Base-by-base conservation (phyloP, 1,140 invertebrate genomes). In the Theocolax elegans region DNA sequence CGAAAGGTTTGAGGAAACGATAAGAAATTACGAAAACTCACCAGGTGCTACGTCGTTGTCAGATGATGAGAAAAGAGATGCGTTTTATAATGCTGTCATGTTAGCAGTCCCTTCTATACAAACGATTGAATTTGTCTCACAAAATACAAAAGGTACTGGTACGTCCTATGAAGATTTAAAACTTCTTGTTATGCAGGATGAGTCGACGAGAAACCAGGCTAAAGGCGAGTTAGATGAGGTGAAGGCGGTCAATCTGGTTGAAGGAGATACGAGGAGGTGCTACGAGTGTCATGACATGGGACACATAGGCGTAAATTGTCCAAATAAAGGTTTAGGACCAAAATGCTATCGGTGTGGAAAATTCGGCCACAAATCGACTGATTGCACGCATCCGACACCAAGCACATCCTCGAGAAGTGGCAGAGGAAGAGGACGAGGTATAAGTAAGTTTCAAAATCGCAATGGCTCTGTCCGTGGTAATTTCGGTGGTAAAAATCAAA, bases 61-160 rank as follows among this genome's bases (percentile, higher is more conserved):
- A 3, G 70, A 76, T 31, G 25, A 44, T 40, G 75, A 73, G 46
- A 76, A 74, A 46, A 67, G 67, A 21, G 72, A 76, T 72, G 65
- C 72, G 0, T 74, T 59, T 74, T n/a, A 66, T 62, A 73, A 68
- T 67, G 65, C 71, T 1, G 66, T 74, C 27, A 67, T 67, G 35
- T 15, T 25, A 10, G 23, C 66, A 17, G 70, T 75, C 8, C 73
- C 74, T 31, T 25, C 59, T n/a, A 71, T 72, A 3, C 72, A 75
- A 62, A 40, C 56, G 3, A 53, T 68, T 38, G 59, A 75, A 3
- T 76, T 68, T 46, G 12, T 75, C 12, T 67, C 66, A 10, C 75
- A 71, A 29, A 65, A 17, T 35, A 59, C 71, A 53, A 67, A 19
- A 21, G 67, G 71, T 48, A 42, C 68, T 65, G 49, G 62, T 0